Evolutionary conservation across 2,888 invertebrate genomes (phyloP).

Genomic region (Clistopyga incitator): DNA sequence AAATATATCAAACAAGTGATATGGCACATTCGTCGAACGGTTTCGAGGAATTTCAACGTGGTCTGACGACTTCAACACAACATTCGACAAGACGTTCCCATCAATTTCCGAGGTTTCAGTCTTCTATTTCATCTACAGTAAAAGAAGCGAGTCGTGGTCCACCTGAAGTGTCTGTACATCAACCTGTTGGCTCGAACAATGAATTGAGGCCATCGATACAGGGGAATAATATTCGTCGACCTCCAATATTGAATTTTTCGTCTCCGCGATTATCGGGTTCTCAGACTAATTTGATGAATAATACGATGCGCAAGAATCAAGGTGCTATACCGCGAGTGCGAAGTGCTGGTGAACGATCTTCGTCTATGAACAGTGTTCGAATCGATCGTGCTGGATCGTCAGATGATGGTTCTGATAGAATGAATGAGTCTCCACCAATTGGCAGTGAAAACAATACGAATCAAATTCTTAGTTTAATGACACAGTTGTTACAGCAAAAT

Average conservation of each 20-base stretch:
- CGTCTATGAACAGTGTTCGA: background rate
- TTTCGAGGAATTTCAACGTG: conserved; percentile 14
- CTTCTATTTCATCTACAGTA: background rate
- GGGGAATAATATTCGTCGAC: background rate
- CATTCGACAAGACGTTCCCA: conserved; percentile 14
- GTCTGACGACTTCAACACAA: background rate
- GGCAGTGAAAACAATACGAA: too few species aligned
- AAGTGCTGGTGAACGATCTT: background rate
- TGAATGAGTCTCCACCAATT: background rate
- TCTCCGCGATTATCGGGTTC: background rate
- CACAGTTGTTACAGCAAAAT: conserved; percentile 48
- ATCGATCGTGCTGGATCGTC: background rate
- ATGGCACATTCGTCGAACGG: background rate
- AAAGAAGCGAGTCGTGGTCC: background rate
- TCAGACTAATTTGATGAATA: background rate
- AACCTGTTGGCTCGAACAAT: background rate
- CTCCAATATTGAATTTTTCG: background rate
- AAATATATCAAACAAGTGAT: conserved; percentile 8
- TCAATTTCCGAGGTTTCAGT: background rate
- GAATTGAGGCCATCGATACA: background rate
- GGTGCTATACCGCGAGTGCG: background rate
- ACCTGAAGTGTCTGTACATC: background rate
- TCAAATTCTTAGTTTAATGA: conserved; percentile 25
- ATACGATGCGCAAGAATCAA: too few species aligned
- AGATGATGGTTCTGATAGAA: background rate